phyloP scores from a whole-genome alignment of 2,888 invertebrate genomes.

The Acleris holmiana region DNA sequence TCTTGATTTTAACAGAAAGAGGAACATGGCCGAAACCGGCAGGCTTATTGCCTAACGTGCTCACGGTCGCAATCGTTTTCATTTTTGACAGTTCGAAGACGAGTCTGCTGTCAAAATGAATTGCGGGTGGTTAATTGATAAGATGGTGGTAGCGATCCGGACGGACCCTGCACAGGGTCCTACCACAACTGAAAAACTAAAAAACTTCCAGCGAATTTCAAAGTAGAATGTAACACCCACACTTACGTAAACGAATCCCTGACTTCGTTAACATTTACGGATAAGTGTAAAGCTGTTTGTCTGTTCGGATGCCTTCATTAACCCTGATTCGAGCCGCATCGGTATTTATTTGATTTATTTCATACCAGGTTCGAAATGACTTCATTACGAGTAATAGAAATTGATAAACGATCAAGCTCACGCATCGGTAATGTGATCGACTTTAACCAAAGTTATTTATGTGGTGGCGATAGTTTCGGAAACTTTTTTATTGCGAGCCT shows the following conservation, averaged over 20 bases:
- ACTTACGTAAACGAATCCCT: background rate
- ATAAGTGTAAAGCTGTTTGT: background rate
- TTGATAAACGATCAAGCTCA: slow-evolving; percentile 15
- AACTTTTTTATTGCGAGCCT: background rate
- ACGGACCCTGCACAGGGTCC: no score
- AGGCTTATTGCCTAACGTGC: no score
- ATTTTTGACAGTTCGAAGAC: no score
- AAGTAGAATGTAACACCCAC: no score
- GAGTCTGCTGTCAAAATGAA: no score
- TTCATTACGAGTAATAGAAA: slow-evolving; percentile 31
- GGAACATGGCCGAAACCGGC: no score
- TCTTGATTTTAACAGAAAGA: no score
- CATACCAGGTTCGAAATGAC: slow-evolving; percentile 16
- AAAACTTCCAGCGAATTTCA: no score
- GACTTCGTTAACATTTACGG: background rate
- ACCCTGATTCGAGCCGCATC: slow-evolving; percentile 27
- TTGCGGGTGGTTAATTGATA: no score
- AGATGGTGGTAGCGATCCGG: no score
- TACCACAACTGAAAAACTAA: no score
- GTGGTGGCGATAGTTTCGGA: background rate
- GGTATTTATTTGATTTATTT: slow-evolving; percentile 34
- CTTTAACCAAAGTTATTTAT: background rate
- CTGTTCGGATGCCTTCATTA: slow-evolving; percentile 13
- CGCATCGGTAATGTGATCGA: background rate
- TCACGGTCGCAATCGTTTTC: no score